Percentiles rank a stretch among this genome's conserved stretches.
Conservation (phyloP, 1,140 invertebrate species). For the Gryon sp. region DNA sequence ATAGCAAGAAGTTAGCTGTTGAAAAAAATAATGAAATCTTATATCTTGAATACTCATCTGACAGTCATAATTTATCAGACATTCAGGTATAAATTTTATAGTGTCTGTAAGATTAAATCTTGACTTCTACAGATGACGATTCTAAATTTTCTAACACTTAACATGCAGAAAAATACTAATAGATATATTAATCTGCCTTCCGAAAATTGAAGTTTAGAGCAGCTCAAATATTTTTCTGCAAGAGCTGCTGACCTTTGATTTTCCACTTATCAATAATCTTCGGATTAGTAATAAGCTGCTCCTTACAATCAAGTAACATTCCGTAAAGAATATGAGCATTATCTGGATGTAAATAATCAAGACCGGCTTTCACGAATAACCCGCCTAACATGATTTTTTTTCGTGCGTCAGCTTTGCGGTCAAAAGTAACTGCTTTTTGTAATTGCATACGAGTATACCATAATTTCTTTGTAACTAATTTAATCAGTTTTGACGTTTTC, state of each 20-base stretch:
- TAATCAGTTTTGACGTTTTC: constrained; percentile 7
- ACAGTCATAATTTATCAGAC: too few relatives aligned
- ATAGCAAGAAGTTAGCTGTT: too few relatives aligned
- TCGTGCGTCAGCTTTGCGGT: constrained; percentile 4
- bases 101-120: too few relatives aligned
- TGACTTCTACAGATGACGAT: too few relatives aligned
- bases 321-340: constrained; percentile 11
- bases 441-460: constrained; percentile 8
- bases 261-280: constrained; percentile 7
- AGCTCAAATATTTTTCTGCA: too few relatives aligned
- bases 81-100: too few relatives aligned
- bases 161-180: too few relatives aligned
- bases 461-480: constrained; percentile 1
- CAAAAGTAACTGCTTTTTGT: constrained; percentile 5
- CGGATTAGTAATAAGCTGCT: constrained; percentile 1
- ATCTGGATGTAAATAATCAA: constrained; percentile 2
- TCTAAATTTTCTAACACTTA: too few relatives aligned
- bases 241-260: neutral
- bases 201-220: too few relatives aligned
- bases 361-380: constrained; percentile 1
- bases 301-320: neutral
- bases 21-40: too few relatives aligned
- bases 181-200: too few relatives aligned
- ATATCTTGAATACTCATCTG: too few relatives aligned
- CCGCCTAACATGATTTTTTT: constrained; percentile 4